These are phyloP conservation scores for Seira musarum DNA, from an alignment of 2,888 invertebrate genomes.

Conservation along the genomic window DNA sequence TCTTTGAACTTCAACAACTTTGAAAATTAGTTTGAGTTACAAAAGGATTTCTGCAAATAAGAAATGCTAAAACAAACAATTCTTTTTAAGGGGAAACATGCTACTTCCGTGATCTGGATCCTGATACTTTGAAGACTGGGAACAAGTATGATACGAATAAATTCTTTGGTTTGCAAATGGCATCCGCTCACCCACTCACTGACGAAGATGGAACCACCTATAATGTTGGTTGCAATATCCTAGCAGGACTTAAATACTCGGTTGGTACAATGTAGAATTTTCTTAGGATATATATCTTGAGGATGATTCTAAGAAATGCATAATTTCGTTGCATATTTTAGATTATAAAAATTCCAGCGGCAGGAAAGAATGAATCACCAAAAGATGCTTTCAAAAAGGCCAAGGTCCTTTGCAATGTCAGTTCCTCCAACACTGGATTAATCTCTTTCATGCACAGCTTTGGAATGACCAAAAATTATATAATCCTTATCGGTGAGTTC, in stretches of 20 bases:
- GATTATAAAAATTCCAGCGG: constrained; percentile 71
- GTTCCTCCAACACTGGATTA: constrained; percentile 71
- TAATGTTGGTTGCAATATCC: constrained; percentile 73
- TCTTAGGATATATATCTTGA: no score
- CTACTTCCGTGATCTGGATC: constrained; percentile 73
- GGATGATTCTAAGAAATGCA: no score
- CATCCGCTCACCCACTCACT: constrained; percentile 73
- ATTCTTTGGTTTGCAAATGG: constrained; percentile 72
- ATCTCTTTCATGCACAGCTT: constrained; percentile 75
- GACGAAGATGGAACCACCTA: constrained; percentile 73
- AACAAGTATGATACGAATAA: constrained; percentile 72
- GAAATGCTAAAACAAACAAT: no score
- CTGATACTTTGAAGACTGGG: constrained; percentile 72
- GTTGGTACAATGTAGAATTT: constrained; percentile 28
- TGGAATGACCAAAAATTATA: constrained; percentile 75
- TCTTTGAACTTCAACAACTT: no score
- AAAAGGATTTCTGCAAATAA: no score
- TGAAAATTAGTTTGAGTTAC: no score
- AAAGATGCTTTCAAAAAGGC: constrained; percentile 70
- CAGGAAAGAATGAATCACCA: constrained; percentile 60
- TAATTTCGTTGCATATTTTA: not conserved
- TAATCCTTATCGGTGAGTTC: constrained; percentile 75
- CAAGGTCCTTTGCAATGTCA: constrained; percentile 71
- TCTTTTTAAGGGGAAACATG: constrained; percentile 75
- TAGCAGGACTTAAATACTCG: constrained; percentile 72